These are phyloP conservation scores for Drosophila bipectinata DNA, from an alignment of 1,140 invertebrate genomes.

Conservation along the genomic window DNA sequence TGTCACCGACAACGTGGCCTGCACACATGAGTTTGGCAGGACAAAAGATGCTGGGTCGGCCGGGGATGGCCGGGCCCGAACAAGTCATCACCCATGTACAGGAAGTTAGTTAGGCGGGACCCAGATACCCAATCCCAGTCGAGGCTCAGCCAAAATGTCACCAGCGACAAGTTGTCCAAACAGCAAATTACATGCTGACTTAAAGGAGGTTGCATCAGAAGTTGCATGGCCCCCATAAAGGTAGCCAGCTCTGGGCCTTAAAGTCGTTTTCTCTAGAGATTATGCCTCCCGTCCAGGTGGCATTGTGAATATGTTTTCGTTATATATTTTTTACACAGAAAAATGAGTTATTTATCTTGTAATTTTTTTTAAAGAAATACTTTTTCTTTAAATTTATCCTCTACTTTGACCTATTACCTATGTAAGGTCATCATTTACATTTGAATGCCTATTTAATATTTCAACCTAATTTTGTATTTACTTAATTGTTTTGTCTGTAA, in stretches of 20 bases:
- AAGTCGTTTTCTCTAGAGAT: slow-evolving; percentile 30
- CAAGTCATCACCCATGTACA: slow-evolving; percentile 79
- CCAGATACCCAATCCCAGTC: slow-evolving; percentile 31
- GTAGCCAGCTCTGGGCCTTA: slow-evolving; percentile 14
- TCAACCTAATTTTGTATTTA: not conserved
- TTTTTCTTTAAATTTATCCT: not conserved
- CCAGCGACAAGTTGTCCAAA: slow-evolving; percentile 69
- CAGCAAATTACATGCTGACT: slow-evolving; percentile 56
- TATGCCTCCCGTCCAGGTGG: slow-evolving; percentile 16
- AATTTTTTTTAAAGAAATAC: not conserved
- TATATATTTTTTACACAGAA: slow-evolving; percentile 10
- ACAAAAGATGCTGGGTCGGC: slow-evolving; percentile 69
- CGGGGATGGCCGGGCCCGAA: slow-evolving; percentile 43
- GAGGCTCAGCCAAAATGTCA: slow-evolving; percentile 71
- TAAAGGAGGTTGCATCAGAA: slow-evolving; percentile 5
- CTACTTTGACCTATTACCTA: too few relatives aligned
- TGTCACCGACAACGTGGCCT: slow-evolving; percentile 66
- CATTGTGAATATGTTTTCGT: slow-evolving; percentile 46
- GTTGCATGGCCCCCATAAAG: slow-evolving; percentile 1
- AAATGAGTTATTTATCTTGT: not conserved
- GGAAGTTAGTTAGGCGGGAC: slow-evolving; percentile 76
- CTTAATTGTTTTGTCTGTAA: not conserved
- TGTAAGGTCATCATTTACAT: too few relatives aligned
- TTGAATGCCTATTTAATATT: too few relatives aligned
- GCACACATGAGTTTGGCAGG: slow-evolving; percentile 54